Percentiles rank a stretch among this genome's conserved stretches.
phyloP scores from a whole-genome alignment of 2,797 vertebrate species.

The Podarcis siculus region DNA sequence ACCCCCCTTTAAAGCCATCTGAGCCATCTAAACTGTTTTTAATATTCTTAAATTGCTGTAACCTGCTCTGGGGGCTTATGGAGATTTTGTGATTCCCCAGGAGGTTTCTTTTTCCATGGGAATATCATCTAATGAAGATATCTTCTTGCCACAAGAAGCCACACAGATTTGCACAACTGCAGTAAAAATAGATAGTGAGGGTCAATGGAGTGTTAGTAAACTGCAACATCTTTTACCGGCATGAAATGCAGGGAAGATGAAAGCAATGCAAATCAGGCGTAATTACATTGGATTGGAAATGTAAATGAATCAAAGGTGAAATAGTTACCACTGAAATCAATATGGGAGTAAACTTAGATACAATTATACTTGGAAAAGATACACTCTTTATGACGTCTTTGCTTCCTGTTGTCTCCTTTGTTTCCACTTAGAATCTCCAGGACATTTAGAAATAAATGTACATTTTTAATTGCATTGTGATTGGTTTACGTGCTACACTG shows the following conservation, averaged over 20 bases:
- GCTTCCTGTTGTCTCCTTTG: constrained; percentile 16
- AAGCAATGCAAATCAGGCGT: constrained; percentile 32
- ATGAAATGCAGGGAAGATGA: constrained; percentile 4
- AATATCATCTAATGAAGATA: not conserved
- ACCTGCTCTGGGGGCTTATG: not conserved
- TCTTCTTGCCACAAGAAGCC: not conserved
- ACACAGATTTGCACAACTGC: not conserved
- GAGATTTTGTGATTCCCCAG: not conserved
- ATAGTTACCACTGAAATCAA: constrained; percentile 24
- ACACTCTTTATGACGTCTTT: not conserved
- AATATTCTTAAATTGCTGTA: no score
- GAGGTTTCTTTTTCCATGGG: not conserved
- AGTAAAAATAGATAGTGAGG: not conserved
- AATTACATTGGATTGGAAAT: constrained; percentile 28
- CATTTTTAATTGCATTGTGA: not conserved
- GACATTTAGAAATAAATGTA: not conserved
- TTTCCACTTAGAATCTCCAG: constrained; percentile 12
- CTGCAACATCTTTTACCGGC: constrained; percentile 11
- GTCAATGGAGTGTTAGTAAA: not conserved
- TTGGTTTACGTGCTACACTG: not conserved
- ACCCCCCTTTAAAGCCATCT: no score
- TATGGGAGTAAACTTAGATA: constrained; percentile 29
- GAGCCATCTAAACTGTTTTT: no score
- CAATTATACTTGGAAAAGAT: constrained; percentile 11
- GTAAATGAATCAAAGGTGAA: constrained; percentile 31